Evolutionary conservation across 2,113 vertebrate genomes (phyloP), one percentile per base, ranked within the genome.

Genomic region (Mesitornis unicolor): DNA sequence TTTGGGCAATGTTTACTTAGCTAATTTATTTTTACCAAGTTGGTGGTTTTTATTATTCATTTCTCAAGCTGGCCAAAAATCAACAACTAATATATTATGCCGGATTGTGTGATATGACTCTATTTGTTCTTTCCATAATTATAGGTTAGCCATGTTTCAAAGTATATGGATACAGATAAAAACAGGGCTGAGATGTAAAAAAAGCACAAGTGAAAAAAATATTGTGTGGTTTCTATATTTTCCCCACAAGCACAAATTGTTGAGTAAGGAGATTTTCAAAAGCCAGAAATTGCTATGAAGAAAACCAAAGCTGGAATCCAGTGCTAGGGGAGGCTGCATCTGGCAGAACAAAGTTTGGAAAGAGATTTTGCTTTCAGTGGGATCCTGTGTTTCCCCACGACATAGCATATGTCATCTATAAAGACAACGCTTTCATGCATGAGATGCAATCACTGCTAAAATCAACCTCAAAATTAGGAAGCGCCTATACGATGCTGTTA

Each of bases 201-300:
- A 96, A 90, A 94, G 70, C 84, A 80, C 73, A 90, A 96, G 87
- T 73, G 89, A 89, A 96, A 83, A 93, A 84, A 78, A 87, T 61
- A 77, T 26, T 24, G 59, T 84, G 93, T 90, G 94, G 97, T 97
- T 98, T 97, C 94, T 97, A 47, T 75, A 92, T 96, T 90, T 90
- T 95, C 94, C 81, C 95, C 90, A 89, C 78, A 87, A 96, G 97
- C 96, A 96, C 81, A 97, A 97, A 97, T 75, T 97, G 98, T 97
- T 96, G 96, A 98, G 96, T 97, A 98, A 98, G 97, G 97, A 97
- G 94, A 98, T 97, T 98, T 98, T 97, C 96, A 91, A 96, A 98
- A 98, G 93, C 96, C 97, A 97, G 95, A 97, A 98, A 97, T 97
- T 96, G 95, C 97, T 96, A 84, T 76, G 97, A 95, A 91, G 96